Percentiles rank a stretch among this genome's conserved stretches.
These are phyloP conservation scores for Xestia rhomboidea DNA, from an alignment of 2,888 invertebrate genomes.

Conservation along the genomic window DNA sequence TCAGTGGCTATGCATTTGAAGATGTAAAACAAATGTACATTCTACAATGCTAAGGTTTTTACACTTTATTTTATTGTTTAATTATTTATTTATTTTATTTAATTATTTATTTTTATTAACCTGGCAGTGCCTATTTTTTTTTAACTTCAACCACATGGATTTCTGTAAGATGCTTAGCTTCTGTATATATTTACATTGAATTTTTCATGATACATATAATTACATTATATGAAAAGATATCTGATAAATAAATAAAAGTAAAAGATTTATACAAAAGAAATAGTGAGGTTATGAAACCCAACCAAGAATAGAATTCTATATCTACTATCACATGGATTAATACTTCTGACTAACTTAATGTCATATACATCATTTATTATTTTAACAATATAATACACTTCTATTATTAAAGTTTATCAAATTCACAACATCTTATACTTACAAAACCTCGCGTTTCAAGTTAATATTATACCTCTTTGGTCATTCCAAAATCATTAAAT, in stretches of 20 bases:
- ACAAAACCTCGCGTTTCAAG: slow-evolving; percentile 71
- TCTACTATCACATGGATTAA: slow-evolving; percentile 90
- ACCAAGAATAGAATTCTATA: slow-evolving; percentile 71
- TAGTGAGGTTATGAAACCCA: slow-evolving; percentile 51
- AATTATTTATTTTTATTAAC: slow-evolving; percentile 56
- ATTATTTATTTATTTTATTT: slow-evolving; percentile 37
- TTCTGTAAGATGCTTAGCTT: slow-evolving; percentile 44
- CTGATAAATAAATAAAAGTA: slow-evolving; percentile 19
- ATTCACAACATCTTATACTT: slow-evolving; percentile 83
- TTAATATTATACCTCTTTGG: slow-evolving; percentile 84
- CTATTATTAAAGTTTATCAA: slow-evolving; percentile 77
- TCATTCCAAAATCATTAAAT: slow-evolving; percentile 77
- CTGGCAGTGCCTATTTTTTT: slow-evolving; percentile 79
- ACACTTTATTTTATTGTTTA: slow-evolving; percentile 41
- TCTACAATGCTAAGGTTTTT: slow-evolving; percentile 28
- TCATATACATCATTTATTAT: slow-evolving; percentile 75
- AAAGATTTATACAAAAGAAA: slow-evolving; percentile 35
- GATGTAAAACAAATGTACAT: slow-evolving; percentile 19
- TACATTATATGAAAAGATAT: slow-evolving; percentile 28
- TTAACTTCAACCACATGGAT: slow-evolving; percentile 38
- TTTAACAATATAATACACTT: slow-evolving; percentile 78
- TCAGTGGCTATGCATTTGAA: slow-evolving; percentile 18
- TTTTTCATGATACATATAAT: slow-evolving; percentile 14
- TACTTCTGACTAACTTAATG: slow-evolving; percentile 84
- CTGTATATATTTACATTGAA: slow-evolving; percentile 44